phyloP scores from a whole-genome alignment of 2,797 vertebrate species.

The Esox lucius region DNA sequence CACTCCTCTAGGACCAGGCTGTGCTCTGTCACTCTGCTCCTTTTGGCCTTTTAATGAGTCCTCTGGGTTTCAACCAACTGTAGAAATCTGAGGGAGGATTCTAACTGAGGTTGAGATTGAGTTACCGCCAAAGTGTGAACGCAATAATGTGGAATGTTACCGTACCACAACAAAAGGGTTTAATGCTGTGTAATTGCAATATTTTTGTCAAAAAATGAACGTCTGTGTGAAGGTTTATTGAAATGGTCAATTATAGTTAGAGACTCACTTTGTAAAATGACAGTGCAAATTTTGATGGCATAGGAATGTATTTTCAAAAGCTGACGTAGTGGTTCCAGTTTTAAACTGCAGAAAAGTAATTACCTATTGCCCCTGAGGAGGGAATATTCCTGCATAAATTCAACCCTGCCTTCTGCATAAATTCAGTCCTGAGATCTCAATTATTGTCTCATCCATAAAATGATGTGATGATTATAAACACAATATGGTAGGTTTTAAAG shows the following conservation, averaged over 20 bases:
- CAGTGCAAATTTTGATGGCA: slow-evolving; percentile 41
- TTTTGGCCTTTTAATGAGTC: slow-evolving; percentile 67
- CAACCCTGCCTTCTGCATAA: slow-evolving; percentile 20
- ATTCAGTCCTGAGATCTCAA: slow-evolving; percentile 22
- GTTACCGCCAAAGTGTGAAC: slow-evolving; percentile 20
- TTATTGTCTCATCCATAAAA: slow-evolving; percentile 35
- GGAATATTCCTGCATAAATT: slow-evolving; percentile 34
- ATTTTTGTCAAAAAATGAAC: background rate
- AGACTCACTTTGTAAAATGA: slow-evolving; percentile 31
- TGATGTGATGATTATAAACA: slow-evolving; percentile 23
- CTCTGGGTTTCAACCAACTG: slow-evolving; percentile 58
- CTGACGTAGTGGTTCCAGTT: slow-evolving; percentile 18
- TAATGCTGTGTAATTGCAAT: background rate
- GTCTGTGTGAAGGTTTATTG: background rate
- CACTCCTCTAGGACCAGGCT: slow-evolving; percentile 50
- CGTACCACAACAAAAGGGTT: background rate
- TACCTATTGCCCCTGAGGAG: slow-evolving; percentile 28
- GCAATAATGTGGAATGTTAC: slow-evolving; percentile 7
- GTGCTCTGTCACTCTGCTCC: slow-evolving; percentile 49
- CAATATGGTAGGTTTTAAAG: background rate
- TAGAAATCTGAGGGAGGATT: slow-evolving; percentile 50
- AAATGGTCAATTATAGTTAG: slow-evolving; percentile 38
- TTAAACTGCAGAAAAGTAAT: slow-evolving; percentile 39
- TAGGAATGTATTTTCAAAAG: slow-evolving; percentile 41
- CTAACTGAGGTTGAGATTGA: slow-evolving; percentile 33